Evolutionary conservation across 1,140 invertebrate genomes (phyloP), one percentile per base, ranked within the genome.

Genomic region (Drosophila nigromelanica): DNA sequence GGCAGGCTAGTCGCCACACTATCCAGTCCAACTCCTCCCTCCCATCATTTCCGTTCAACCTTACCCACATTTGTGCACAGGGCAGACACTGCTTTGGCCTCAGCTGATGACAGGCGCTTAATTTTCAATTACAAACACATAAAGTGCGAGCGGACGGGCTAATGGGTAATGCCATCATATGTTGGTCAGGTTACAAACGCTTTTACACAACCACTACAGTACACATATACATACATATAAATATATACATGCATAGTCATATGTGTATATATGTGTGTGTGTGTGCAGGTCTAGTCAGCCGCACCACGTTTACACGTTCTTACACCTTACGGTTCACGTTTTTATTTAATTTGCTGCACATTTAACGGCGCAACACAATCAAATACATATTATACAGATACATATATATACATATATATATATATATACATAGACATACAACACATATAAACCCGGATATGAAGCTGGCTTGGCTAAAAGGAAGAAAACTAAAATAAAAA

Each of bases 41-140:
- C 43, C 7, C 43, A 24, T 18, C 14, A 24, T 24, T 2, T 4
- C 43, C 18, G 4, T 35, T 8, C 8, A 35, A 33, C 1, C 8
- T 15, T n/a, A 14, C 27, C 48, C 24, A 7, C 40, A 30, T 43
- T 47, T 30, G 24, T 27, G 27, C 27, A 27, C 27, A 27, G 27
- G 27, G 27, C 48, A 3, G 15, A 3, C 73, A 12, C 39, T 18
- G 43, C 64, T 52, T 64, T 72, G 54, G 45, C 64, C 69, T 27
- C 45, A 47, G 24, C 64, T 55, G 75, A 78, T 79, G 79, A 83
- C 80, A 82, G 70, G 64, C 75, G 79, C 79, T 82, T 82, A 82
- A 83, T 82, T 83, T 82, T 82, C 79, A 82, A 82, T 82, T 82
- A 82, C 79, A 70, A 70, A 71, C 79, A 71, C 75, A 82, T 78